A percentile compares a stretch with the other conserved stretches of the same genome.
Evolutionary conservation across 2,888 invertebrate genomes (phyloP).

Genomic region (Mayetiola destructor): DNA sequence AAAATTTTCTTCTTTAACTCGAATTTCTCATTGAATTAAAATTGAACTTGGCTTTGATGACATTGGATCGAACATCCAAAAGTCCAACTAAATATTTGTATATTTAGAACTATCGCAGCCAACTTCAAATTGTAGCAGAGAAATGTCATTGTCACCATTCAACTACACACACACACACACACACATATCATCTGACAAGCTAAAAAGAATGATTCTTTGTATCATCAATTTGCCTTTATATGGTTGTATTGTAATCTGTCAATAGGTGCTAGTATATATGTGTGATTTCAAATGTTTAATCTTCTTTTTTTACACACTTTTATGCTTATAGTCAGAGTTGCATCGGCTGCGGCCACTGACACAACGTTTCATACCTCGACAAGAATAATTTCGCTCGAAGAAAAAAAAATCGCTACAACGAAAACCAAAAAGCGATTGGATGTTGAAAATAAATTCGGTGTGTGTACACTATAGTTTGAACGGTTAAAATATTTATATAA

Average conservation of each 20-base stretch:
- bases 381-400: no score
- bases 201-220: neutral
- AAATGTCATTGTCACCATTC: conserved; percentile 3
- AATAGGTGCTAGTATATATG: neutral
- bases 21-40: no score
- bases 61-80: neutral
- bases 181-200: neutral
- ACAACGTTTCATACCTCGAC: no score
- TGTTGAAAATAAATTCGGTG: no score
- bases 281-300: neutral
- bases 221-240: no score
- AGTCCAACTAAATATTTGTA: neutral
- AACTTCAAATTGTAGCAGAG: neutral
- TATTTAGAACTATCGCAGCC: neutral
- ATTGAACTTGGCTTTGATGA: neutral
- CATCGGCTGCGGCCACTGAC: conserved; percentile 12
- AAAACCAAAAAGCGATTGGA: no score
- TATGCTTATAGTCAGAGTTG: conserved; percentile 7
- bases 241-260: no score
- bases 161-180: no score
- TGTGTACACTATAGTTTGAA: no score
- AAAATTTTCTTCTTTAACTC: no score
- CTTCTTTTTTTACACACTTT: neutral
- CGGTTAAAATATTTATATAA: no score
- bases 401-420: no score